A percentile compares a stretch with the other conserved stretches of the same genome.
These are phyloP conservation scores for Drosophila nikananu DNA, from an alignment of 1,140 invertebrate genomes.

Conservation along the genomic window DNA sequence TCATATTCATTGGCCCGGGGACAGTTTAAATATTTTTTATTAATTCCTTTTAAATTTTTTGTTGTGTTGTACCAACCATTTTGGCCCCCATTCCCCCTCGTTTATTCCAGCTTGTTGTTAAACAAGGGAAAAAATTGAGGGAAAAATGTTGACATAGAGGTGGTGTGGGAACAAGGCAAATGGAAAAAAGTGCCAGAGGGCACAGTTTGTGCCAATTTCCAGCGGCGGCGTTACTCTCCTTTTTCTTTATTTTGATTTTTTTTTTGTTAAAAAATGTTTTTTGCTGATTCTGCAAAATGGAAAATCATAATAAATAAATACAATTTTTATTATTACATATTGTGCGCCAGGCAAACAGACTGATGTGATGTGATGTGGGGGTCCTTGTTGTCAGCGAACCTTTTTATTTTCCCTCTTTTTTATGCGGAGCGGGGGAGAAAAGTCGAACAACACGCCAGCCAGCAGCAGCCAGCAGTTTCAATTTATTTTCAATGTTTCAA, in stretches of 20 bases:
- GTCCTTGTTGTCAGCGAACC: constrained; percentile 61
- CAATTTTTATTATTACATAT: constrained; percentile 69
- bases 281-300: constrained; percentile 57
- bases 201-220: constrained; percentile 65
- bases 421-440: constrained; percentile 12
- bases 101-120: constrained; percentile 42
- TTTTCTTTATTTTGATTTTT: not conserved
- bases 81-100: not conserved
- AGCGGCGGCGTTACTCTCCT: constrained; percentile 30
- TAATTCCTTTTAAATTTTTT: constrained; percentile 30
- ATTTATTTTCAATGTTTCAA: constrained; percentile 81
- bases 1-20: constrained; percentile 41
- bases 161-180: constrained; percentile 1
- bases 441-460: constrained; percentile 10
- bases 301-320: constrained; percentile 82
- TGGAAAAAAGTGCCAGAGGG: constrained; percentile 39
- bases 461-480: constrained; percentile 62
- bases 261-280: constrained; percentile 38
- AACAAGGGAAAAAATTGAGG: constrained; percentile 52
- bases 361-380: constrained; percentile 22
- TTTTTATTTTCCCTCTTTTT: constrained; percentile 37
- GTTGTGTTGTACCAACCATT: not conserved
- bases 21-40: constrained; percentile 51
- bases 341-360: constrained; percentile 37
- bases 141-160: constrained; percentile 45